These are phyloP conservation scores for Solea senegalensis DNA, from an alignment of 2,113 vertebrate genomes.

Conservation along the genomic window DNA sequence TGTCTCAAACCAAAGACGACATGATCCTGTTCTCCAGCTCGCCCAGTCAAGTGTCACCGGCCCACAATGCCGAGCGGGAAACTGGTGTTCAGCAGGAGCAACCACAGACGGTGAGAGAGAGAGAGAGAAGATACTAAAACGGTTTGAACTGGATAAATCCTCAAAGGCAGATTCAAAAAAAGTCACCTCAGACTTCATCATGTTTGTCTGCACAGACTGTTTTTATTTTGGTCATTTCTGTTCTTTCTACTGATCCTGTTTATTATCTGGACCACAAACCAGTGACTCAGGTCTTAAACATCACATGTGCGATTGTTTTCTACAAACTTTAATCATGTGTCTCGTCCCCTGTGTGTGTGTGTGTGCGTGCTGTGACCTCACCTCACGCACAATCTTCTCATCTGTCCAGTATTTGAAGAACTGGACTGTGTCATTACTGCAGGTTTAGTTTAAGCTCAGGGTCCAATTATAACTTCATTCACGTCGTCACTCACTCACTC, in stretches of 20 bases:
- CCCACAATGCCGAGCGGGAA: slow-evolving; percentile 61
- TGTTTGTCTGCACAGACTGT: background rate
- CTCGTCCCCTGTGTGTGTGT: too few species aligned
- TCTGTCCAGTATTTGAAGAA: too few species aligned
- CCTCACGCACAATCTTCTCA: slow-evolving; percentile 8
- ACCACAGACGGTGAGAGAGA: slow-evolving; percentile 52
- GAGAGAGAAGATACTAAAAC: too few species aligned
- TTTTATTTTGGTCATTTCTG: background rate
- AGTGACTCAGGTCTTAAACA: slow-evolving; percentile 1
- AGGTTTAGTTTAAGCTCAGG: background rate
- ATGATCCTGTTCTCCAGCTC: slow-evolving; percentile 83
- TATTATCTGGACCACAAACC: background rate
- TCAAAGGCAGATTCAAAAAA: too few species aligned
- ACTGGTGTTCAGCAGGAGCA: slow-evolving; percentile 38
- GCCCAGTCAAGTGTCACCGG: slow-evolving; percentile 63
- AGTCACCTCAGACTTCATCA: too few species aligned
- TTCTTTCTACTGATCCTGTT: background rate
- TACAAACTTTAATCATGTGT: background rate
- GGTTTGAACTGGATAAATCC: too few species aligned
- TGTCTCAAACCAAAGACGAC: slow-evolving; percentile 85
- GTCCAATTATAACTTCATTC: too few species aligned
- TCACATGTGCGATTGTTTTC: slow-evolving; percentile 9
- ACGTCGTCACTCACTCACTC: too few species aligned
- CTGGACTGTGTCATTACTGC: background rate
- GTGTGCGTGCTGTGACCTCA: background rate